A percentile compares a stretch with the other conserved stretches of the same genome.
Evolutionary conservation across 2,113 vertebrate species (phyloP).

Genomic region (Paramormyrops kingsleyae): DNA sequence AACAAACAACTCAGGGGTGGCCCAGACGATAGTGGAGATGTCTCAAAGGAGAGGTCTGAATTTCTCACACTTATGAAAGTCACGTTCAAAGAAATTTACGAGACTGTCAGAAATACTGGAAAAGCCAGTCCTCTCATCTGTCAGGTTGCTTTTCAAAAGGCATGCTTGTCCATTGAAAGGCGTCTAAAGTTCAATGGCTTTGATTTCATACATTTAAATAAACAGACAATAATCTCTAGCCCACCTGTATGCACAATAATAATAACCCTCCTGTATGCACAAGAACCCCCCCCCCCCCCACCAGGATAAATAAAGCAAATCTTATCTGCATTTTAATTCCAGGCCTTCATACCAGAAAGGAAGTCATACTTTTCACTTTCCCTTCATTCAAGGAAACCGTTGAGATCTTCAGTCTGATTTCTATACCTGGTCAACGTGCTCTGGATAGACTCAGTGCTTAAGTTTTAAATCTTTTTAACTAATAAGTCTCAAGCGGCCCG

Average conservation of each 20-base stretch:
- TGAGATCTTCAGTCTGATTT: neutral
- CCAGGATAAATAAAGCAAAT: neutral
- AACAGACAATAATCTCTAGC: neutral
- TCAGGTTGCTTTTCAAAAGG: neutral
- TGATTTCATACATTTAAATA: conserved; percentile 5
- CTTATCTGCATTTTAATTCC: neutral
- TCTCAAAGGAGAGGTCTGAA: neutral
- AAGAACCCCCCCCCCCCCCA: neutral
- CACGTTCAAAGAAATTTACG: neutral
- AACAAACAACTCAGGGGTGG: neutral
- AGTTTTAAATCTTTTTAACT: neutral
- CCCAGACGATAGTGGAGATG: neutral
- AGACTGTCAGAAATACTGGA: conserved; percentile 14
- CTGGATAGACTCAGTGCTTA: neutral
- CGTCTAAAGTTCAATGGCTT: neutral
- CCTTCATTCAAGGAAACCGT: neutral
- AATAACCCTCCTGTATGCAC: neutral
- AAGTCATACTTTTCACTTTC: neutral
- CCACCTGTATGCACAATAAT: neutral
- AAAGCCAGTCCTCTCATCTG: conserved; percentile 16
- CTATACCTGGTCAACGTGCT: neutral
- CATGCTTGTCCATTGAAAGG: neutral
- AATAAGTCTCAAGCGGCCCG: neutral
- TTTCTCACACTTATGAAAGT: neutral
- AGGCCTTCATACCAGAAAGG: neutral